Conservation (phyloP, 2,113 vertebrate species). For the Hemichromis elongatus region DNA sequence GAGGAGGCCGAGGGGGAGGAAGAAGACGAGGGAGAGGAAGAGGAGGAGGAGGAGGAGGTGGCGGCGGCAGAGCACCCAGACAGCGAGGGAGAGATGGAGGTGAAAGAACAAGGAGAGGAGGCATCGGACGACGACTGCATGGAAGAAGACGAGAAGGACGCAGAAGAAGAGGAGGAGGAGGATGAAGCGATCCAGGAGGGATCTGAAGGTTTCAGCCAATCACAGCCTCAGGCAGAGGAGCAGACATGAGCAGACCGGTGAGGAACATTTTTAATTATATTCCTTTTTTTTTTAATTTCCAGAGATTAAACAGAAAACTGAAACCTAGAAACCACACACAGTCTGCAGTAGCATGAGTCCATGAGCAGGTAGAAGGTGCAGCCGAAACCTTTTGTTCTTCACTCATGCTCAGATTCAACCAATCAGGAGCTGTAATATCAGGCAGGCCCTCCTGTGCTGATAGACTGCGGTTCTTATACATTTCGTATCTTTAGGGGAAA, state of each 20-base stretch:
- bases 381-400: neutral
- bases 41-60: slow-evolving; percentile 72
- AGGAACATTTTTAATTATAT: neutral
- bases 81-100: slow-evolving; percentile 75
- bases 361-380: neutral
- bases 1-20: slow-evolving; percentile 62
- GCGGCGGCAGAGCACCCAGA: slow-evolving; percentile 61
- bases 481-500: too few relatives aligned
- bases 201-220: slow-evolving; percentile 82
- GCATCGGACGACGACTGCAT: slow-evolving; percentile 81
- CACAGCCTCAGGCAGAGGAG: slow-evolving; percentile 83
- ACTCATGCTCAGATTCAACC: neutral
- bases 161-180: neutral
- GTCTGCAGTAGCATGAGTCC: neutral
- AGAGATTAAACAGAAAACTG: neutral
- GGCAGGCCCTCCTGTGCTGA: too few relatives aligned
- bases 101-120: slow-evolving; percentile 36
- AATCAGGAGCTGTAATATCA: too few relatives aligned
- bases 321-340: neutral
- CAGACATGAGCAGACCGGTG: slow-evolving; percentile 70
- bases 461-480: too few relatives aligned
- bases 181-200: slow-evolving; percentile 63
- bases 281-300: neutral
- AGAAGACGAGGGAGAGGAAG: slow-evolving; percentile 70
- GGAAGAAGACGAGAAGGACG: neutral